A percentile compares a stretch with the other conserved stretches of the same genome.
These are phyloP conservation scores for Acanthis flammea DNA, from an alignment of 2,797 vertebrate species.

Conservation along the genomic window DNA sequence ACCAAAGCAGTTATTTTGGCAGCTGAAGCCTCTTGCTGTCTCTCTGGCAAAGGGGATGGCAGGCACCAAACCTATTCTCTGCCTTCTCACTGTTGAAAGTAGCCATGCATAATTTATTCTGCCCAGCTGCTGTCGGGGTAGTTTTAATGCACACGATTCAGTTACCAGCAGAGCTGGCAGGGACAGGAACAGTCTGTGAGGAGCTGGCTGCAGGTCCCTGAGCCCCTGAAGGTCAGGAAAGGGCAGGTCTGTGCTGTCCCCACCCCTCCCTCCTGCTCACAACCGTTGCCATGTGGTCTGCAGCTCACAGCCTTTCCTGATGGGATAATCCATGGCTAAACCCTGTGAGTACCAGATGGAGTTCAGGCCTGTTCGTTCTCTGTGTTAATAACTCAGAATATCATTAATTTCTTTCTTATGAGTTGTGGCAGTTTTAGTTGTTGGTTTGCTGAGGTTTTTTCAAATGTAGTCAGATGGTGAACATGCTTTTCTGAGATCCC, in stretches of 20 bases:
- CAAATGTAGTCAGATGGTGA: neutral
- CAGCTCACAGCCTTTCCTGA: conserved; percentile 24
- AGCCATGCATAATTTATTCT: conserved; percentile 72
- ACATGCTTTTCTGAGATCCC: conserved; percentile 13
- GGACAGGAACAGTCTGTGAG: neutral
- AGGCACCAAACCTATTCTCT: neutral
- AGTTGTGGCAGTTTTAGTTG: neutral
- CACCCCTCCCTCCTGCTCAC: neutral
- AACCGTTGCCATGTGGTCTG: conserved; percentile 15
- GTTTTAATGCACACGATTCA: conserved; percentile 23
- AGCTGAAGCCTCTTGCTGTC: neutral
- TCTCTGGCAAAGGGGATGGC: neutral
- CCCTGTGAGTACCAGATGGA: conserved; percentile 39
- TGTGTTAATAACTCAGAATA: conserved; percentile 28
- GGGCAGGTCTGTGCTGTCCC: neutral
- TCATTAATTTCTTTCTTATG: conserved; percentile 38
- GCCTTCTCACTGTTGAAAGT: conserved; percentile 13
- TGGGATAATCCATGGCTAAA: conserved; percentile 62
- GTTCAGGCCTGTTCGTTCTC: conserved; percentile 1
- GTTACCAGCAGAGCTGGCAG: conserved; percentile 53
- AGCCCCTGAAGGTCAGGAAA: conserved; percentile 58
- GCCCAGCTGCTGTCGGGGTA: conserved; percentile 41
- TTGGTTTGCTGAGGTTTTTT: neutral
- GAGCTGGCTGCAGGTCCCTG: conserved; percentile 20
- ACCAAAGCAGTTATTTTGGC: neutral